These are phyloP conservation scores for Desmophyllum pertusum DNA, from an alignment of 92 coral and sea anemone species.

Conservation along the genomic window DNA sequence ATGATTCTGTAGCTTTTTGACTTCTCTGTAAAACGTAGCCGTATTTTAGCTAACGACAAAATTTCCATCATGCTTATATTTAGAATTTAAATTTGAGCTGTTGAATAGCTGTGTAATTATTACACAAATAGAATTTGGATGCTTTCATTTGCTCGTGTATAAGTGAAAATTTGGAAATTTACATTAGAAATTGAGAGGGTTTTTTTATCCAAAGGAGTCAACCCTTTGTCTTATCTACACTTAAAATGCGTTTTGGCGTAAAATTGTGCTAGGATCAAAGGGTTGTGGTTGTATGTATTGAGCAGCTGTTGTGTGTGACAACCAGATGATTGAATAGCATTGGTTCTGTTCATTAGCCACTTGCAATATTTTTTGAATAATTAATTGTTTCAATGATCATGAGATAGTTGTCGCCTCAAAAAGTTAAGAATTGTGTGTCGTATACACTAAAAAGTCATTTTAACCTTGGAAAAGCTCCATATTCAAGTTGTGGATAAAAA, in stretches of 20 bases:
- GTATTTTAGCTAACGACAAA: too few relatives aligned
- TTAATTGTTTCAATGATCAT: slow-evolving; percentile 6
- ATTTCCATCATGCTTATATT: too few relatives aligned
- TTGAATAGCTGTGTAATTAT: background rate
- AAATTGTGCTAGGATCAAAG: background rate
- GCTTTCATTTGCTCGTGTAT: background rate
- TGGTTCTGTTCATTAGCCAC: slow-evolving; percentile 27
- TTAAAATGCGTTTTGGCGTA: background rate
- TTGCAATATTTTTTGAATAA: slow-evolving; percentile 35
- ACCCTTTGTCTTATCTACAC: background rate
- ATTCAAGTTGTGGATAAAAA: background rate
- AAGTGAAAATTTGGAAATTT: background rate
- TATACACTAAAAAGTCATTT: background rate
- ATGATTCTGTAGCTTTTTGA: too few relatives aligned
- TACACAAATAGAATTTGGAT: background rate
- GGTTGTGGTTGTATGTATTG: background rate
- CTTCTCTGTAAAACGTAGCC: background rate
- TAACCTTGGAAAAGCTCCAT: background rate
- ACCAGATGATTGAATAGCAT: slow-evolving; percentile 23
- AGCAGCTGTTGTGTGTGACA: slow-evolving; percentile 16
- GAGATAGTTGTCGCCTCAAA: background rate
- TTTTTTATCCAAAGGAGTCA: background rate
- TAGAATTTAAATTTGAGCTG: background rate
- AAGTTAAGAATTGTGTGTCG: background rate
- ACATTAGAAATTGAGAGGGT: background rate